These are phyloP conservation scores for Peromyscus aztecus DNA, from an alignment of 2,797 vertebrate species.

Conservation along the genomic window DNA sequence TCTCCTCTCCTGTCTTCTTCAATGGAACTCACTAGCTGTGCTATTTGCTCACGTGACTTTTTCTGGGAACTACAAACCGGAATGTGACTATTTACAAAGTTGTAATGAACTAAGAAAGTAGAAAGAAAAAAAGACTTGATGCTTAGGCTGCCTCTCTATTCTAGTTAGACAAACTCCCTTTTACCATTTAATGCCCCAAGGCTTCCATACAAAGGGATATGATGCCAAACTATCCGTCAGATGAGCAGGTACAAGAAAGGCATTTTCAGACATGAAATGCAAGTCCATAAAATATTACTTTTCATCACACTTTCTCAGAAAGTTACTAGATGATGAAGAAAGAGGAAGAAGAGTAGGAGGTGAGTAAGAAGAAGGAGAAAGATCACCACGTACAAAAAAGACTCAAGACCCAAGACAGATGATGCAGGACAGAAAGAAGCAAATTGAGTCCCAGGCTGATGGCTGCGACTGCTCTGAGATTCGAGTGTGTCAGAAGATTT, in stretches of 20 bases:
- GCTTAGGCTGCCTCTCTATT: background rate
- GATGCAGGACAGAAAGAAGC: background rate
- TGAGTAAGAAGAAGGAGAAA: background rate
- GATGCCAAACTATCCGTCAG: constrained; percentile 54
- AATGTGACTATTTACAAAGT: background rate
- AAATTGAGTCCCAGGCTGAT: fast-evolving
- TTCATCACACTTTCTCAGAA: background rate
- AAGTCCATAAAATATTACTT: background rate
- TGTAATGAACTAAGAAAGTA: constrained; percentile 16
- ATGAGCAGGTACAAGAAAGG: background rate
- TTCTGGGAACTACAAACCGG: background rate
- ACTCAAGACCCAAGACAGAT: background rate
- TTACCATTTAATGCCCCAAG: constrained; percentile 31
- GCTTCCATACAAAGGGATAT: background rate
- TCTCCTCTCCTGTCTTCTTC: constrained; percentile 58
- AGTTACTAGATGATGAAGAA: background rate
- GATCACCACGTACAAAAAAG: background rate
- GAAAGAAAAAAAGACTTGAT: background rate
- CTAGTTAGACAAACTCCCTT: background rate
- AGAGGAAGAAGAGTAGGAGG: background rate
- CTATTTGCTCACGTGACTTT: background rate
- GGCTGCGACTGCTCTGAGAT: background rate
- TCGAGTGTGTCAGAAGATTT: background rate
- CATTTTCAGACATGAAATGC: background rate
- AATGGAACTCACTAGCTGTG: constrained; percentile 39